These are phyloP conservation scores for Parnassius apollo DNA, from an alignment of 2,888 invertebrate genomes.

Conservation along the genomic window DNA sequence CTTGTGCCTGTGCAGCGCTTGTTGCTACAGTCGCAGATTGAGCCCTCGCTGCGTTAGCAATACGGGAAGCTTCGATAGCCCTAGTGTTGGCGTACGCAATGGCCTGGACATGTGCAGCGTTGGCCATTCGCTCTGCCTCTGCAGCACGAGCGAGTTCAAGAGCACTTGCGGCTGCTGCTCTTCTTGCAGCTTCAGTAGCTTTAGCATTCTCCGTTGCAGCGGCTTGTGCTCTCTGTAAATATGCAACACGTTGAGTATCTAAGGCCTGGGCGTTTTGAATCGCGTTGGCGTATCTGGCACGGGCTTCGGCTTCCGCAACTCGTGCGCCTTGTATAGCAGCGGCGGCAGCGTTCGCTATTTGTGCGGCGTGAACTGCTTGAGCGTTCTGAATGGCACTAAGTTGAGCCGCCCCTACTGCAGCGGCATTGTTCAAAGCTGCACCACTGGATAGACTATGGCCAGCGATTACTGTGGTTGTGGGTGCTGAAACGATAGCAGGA, in stretches of 20 bases:
- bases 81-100: conserved; percentile 70
- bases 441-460: conserved; percentile 46
- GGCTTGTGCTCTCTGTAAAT: conserved; percentile 70
- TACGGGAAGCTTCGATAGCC: conserved; percentile 68
- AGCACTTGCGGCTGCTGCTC: conserved; percentile 58
- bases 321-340: conserved; percentile 73
- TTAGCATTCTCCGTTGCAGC: conserved; percentile 71
- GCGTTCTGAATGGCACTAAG: conserved; percentile 74
- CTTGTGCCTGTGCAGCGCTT: conserved; percentile 65
- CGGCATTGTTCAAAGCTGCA: conserved; percentile 64
- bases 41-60: conserved; percentile 61
- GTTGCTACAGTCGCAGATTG: conserved; percentile 58
- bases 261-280: conserved; percentile 70
- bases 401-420: conserved; percentile 67
- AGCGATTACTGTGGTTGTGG: conserved; percentile 19
- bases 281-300: conserved; percentile 65
- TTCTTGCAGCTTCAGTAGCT: conserved; percentile 66
- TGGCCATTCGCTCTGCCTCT: conserved; percentile 62
- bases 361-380: conserved; percentile 69
- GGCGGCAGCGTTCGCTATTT: conserved; percentile 69
- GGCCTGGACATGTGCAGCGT: conserved; percentile 70
- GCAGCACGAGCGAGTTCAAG: conserved; percentile 56
- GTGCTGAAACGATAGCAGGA: too few species aligned
- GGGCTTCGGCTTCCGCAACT: conserved; percentile 64
- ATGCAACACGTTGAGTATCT: conserved; percentile 67